A percentile compares a stretch with the other conserved stretches of the same genome.
phyloP scores from a whole-genome alignment of 2,888 invertebrate species.

The Chouioia cunea region DNA sequence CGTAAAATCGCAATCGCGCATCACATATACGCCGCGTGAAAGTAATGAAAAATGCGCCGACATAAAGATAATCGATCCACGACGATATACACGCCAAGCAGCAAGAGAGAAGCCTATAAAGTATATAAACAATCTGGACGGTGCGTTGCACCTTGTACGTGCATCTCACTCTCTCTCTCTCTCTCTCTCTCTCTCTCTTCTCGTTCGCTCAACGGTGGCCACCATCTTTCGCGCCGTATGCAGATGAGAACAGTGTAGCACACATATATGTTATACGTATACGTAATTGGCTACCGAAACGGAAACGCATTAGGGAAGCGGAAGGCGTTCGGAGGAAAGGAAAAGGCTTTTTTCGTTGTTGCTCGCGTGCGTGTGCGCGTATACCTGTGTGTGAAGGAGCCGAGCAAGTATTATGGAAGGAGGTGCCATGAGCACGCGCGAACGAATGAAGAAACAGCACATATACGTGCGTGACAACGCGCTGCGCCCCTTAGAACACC shows the following conservation, averaged over 20 bases:
- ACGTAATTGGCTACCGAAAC: conserved; percentile 24
- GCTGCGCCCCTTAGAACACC: conserved; percentile 13
- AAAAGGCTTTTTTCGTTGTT: neutral
- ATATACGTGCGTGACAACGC: conserved; percentile 41
- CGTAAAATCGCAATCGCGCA: conserved; percentile 32
- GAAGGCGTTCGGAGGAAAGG: neutral
- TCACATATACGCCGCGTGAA: conserved; percentile 21
- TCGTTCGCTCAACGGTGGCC: neutral
- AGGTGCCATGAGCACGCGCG: conserved; percentile 61
- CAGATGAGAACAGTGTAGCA: too few relatives aligned
- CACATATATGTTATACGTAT: neutral
- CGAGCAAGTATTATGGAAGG: conserved; percentile 56
- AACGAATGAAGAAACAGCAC: conserved; percentile 53
- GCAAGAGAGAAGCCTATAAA: conserved; percentile 17
- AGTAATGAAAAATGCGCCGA: conserved; percentile 38
- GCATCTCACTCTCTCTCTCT: neutral
- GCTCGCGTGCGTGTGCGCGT: neutral
- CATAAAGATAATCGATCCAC: conserved; percentile 42
- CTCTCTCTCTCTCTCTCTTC: neutral
- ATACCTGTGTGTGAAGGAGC: conserved; percentile 34
- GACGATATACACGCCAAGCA: conserved; percentile 4
- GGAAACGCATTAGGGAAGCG: neutral
- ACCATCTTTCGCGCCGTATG: neutral
- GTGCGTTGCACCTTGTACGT: neutral
- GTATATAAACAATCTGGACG: conserved; percentile 23